phyloP scores from a whole-genome alignment of 2,113 vertebrate species.

The Mobula hypostoma region DNA sequence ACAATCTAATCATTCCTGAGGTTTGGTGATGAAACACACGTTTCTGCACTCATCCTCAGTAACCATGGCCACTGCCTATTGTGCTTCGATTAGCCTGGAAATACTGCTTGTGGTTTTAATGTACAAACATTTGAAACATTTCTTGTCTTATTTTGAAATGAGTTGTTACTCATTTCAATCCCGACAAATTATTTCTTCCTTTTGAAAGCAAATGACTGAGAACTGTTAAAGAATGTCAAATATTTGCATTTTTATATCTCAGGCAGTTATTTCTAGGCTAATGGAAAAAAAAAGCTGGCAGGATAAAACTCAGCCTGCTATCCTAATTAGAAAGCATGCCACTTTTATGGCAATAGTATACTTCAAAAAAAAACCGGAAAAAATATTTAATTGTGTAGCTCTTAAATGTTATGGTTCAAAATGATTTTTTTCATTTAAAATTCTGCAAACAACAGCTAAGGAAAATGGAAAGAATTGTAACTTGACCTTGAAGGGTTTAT shows the following conservation, averaged over 20 bases:
- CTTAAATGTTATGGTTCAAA: constrained; percentile 18
- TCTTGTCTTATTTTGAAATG: neutral
- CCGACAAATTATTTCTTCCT: neutral
- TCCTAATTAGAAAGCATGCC: neutral
- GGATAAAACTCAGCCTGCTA: neutral
- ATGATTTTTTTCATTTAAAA: constrained; percentile 12
- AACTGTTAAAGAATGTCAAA: neutral
- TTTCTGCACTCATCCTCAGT: constrained; percentile 4
- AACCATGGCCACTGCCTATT: neutral
- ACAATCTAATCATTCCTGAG: neutral
- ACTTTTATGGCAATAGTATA: neutral
- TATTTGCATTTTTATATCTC: neutral
- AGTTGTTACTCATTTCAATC: neutral
- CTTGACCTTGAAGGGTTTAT: constrained; percentile 36
- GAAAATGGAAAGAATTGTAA: constrained; percentile 29
- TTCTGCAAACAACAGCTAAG: constrained; percentile 27
- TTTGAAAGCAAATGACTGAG: neutral
- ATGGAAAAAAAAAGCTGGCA: constrained; percentile 4
- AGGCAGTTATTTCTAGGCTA: constrained; percentile 27
- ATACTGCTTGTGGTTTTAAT: constrained; percentile 1
- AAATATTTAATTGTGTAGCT: neutral
- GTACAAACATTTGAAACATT: neutral
- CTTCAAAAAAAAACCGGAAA: neutral
- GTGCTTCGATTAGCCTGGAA: constrained; percentile 8
- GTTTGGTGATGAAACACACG: neutral